Conservation (phyloP, 64 coral and sea anemone species). For the Porites australiensis region DNA sequence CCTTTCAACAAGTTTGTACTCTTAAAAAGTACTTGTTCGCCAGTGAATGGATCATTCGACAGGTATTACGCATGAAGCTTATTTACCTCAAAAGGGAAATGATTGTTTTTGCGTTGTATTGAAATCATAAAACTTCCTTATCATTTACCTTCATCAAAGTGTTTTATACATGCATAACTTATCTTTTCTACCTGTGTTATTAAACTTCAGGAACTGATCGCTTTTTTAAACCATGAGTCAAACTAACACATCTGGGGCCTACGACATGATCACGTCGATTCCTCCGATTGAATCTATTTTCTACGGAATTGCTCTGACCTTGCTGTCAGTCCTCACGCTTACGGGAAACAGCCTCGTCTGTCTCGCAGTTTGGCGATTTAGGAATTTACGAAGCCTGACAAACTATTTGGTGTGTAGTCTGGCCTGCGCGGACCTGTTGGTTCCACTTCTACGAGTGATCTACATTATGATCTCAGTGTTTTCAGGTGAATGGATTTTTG, state of each 20-base stretch:
- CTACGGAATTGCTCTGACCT: conserved; percentile 47
- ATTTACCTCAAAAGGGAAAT: background rate
- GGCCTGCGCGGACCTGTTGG: conserved; percentile 72
- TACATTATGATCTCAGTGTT: conserved; percentile 71
- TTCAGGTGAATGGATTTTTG: conserved; percentile 74
- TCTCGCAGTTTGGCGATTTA: conserved; percentile 80
- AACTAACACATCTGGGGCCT: background rate
- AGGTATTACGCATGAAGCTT: background rate
- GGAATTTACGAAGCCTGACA: conserved; percentile 79
- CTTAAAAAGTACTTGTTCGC: background rate
- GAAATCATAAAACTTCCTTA: background rate
- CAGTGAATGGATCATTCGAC: background rate
- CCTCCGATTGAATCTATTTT: conserved; percentile 28
- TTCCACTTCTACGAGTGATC: conserved; percentile 73
- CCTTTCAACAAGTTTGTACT: background rate
- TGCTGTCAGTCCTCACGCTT: conserved; percentile 58
- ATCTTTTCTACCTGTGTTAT: background rate
- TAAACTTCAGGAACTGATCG: background rate
- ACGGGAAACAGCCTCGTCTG: conserved; percentile 85
- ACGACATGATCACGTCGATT: conserved; percentile 12
- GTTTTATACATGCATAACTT: background rate
- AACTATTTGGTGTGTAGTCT: conserved; percentile 93
- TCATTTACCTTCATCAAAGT: background rate
- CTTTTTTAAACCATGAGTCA: background rate
- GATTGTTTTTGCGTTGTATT: background rate